Conservation (phyloP, 2,888 invertebrate species). For the Hedya salicella region DNA sequence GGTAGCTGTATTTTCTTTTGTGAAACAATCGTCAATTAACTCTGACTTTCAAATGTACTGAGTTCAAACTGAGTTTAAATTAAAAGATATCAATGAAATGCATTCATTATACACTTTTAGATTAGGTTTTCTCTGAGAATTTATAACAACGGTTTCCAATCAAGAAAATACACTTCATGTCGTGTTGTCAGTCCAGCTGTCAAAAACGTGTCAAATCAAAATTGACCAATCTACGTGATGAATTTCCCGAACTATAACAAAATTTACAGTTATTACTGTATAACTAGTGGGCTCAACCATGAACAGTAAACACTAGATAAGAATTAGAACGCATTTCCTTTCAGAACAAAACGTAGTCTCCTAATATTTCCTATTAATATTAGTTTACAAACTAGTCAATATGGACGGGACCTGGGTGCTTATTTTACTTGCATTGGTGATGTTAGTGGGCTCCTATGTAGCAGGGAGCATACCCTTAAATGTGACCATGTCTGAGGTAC, state of each 20-base stretch:
- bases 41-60: too few species aligned
- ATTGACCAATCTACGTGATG: constrained; percentile 37
- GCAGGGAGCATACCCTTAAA: constrained; percentile 98
- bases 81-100: too few species aligned
- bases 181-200: constrained; percentile 41
- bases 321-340: constrained; percentile 29
- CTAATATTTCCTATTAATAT: constrained; percentile 18
- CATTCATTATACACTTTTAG: too few species aligned
- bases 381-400: constrained; percentile 52
- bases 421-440: constrained; percentile 93
- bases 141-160: not conserved
- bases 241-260: constrained; percentile 31
- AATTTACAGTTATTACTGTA: constrained; percentile 41
- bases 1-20: too few species aligned
- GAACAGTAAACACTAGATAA: constrained; percentile 54
- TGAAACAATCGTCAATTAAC: too few species aligned
- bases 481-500: constrained; percentile 97
- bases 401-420: constrained; percentile 95
- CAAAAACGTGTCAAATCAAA: constrained; percentile 39
- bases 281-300: constrained; percentile 50
- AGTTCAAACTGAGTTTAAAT: too few species aligned
- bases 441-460: constrained; percentile 98
- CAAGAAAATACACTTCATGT: constrained; percentile 30
- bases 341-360: constrained; percentile 34
- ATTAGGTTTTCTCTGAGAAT: not conserved